Evolutionary conservation across 1,140 invertebrate genomes (phyloP), one percentile per base, ranked within the genome.

Genomic region (Trichomalopsis sarcophagae): DNA sequence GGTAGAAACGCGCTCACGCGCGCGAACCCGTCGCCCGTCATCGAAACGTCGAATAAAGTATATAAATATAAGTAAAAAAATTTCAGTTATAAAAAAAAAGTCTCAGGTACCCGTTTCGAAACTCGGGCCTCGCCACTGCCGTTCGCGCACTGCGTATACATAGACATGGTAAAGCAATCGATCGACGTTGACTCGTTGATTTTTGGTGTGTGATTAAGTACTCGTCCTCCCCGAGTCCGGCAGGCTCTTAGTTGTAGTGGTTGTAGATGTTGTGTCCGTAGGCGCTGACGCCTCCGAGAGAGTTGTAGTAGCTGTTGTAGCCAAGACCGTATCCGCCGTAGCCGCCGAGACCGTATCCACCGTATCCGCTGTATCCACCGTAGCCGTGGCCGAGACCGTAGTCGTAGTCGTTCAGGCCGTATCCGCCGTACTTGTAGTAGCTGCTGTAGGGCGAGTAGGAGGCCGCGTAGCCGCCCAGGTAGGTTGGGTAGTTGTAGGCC

Each of bases 331-430:
- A 85, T 9, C 87, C 87, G 69, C 86, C 88, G 68, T 86, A 86
- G 40, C 86, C 86, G 21, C 87, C 79, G 14, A 87, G 81, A 68
- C 90, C 88, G 36, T 90, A 86, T 11, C 87, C 87, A 66, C 55
- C 55, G 76, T 90, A 89, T 47, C 87, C 87, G 11, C 84, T 69
- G 40, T 87, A 87, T 17, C 88, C 80, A 27, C 77, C 84, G 36
- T 88, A 87, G 1, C 88, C 88, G 11, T 87, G 80, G 33, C 90
- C 87, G 13, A 88, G 81, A 69, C 90, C 88, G 36, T 90, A 86
- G 13, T 85, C 88, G 68, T 86, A 86, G 40, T 83, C 86, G n/a
- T 86, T 74, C 17, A 21, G 55, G 4, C 55, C 55, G 55, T 62
- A 62, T 14, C 50, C 50, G 17, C 55, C 55, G 76, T 90, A 89